Evolutionary conservation across 2,797 vertebrate genomes (phyloP).

Genomic region (Diglossa cyanea): DNA sequence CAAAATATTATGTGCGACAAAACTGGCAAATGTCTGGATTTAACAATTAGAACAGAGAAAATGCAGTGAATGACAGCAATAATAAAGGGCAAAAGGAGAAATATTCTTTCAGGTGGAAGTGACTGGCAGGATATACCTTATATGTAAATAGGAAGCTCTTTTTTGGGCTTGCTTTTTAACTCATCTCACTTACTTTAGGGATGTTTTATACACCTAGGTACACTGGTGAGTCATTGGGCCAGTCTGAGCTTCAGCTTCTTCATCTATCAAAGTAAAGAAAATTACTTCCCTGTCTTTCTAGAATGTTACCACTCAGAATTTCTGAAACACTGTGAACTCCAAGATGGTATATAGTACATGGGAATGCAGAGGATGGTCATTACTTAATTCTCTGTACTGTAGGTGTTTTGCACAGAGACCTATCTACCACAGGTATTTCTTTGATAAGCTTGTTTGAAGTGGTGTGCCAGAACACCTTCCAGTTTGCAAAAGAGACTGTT

Average conservation of each 20-base stretch:
- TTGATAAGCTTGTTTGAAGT: conserved; percentile 53
- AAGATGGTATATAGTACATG: background rate
- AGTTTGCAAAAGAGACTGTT: background rate
- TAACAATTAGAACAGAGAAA: background rate
- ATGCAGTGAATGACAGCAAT: background rate
- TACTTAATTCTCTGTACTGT: background rate
- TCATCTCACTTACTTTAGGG: background rate
- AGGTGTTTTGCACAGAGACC: background rate
- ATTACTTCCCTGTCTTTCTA: background rate
- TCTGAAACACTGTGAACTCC: background rate
- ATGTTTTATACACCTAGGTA: background rate
- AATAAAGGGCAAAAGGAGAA: background rate
- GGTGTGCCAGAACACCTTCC: background rate
- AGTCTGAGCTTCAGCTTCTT: background rate
- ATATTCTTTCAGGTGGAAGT: background rate
- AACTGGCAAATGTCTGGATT: background rate
- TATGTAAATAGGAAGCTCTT: background rate
- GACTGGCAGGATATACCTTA: background rate
- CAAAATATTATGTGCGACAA: background rate
- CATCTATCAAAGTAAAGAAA: background rate
- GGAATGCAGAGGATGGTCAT: conserved; percentile 19
- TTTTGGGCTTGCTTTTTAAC: background rate
- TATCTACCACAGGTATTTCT: conserved; percentile 42
- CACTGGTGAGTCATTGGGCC: background rate
- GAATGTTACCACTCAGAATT: background rate